Evolutionary conservation across 2,797 vertebrate genomes (phyloP).

Genomic region (Scleropages formosus): DNA sequence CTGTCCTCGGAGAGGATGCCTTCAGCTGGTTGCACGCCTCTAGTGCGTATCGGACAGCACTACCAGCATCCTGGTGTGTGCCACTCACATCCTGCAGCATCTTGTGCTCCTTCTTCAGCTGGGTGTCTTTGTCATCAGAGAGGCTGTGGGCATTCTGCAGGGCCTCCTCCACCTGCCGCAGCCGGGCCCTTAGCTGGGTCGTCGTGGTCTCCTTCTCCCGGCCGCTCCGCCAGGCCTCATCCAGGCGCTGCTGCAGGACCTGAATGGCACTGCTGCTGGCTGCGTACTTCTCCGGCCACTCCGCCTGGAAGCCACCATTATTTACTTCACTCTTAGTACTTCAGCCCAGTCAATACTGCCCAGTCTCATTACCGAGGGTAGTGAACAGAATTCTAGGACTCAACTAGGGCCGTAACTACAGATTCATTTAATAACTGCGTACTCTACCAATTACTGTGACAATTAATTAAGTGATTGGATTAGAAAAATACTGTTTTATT

Average conservation of each 20-base stretch:
- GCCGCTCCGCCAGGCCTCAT: conserved; percentile 73
- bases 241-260: conserved; percentile 77
- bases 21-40: background rate
- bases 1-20: too few relatives aligned
- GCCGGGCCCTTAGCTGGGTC: conserved; percentile 65
- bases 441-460: too few relatives aligned
- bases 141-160: conserved; percentile 75
- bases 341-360: background rate
- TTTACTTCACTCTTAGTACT: too few relatives aligned
- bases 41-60: background rate
- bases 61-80: too few relatives aligned
- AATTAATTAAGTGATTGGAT: too few relatives aligned
- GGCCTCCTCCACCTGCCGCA: conserved; percentile 79
- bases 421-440: too few relatives aligned
- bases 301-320: conserved; percentile 61
- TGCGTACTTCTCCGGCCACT: conserved; percentile 81
- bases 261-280: conserved; percentile 70
- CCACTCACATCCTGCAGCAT: conserved; percentile 91
- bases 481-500: too few relatives aligned
- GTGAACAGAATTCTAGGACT: background rate
- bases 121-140: conserved; percentile 76
- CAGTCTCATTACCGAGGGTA: background rate
- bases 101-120: conserved; percentile 81
- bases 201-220: conserved; percentile 80
- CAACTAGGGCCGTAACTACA: too few relatives aligned